These are phyloP conservation scores for Pocota personata DNA, from an alignment of 2,888 invertebrate genomes.

Conservation along the genomic window DNA sequence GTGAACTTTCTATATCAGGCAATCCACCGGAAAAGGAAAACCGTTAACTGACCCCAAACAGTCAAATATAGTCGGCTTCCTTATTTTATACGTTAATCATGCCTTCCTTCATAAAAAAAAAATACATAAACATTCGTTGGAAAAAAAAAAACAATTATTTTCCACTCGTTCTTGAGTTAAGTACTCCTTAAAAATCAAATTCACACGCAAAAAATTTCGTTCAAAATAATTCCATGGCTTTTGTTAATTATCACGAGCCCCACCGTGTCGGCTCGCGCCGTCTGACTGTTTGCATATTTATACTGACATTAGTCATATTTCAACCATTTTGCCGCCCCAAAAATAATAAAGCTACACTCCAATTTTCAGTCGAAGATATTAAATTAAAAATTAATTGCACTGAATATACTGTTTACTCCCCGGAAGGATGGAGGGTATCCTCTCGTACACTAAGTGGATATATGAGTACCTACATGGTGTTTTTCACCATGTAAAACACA, in stretches of 20 bases:
- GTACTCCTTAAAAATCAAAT: neutral
- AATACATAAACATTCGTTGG: neutral
- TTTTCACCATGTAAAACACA: conserved; percentile 42
- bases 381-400: conserved; percentile 58
- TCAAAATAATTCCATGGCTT: conserved; percentile 13
- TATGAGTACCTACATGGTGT: neutral
- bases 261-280: neutral
- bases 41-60: neutral
- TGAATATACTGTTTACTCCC: conserved; percentile 26
- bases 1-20: conserved; percentile 14
- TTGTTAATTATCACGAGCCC: conserved; percentile 7
- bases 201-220: conserved; percentile 16
- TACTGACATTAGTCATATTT: conserved; percentile 21
- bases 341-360: neutral
- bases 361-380: conserved; percentile 27
- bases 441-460: neutral
- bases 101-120: neutral
- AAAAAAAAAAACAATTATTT: conserved; percentile 11
- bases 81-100: neutral
- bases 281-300: conserved; percentile 27
- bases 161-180: conserved; percentile 4
- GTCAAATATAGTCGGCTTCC: neutral
- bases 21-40: conserved; percentile 22
- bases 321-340: neutral
- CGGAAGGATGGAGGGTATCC: neutral